Conservation (phyloP, 2,113 vertebrate species). For the Rutilus rutilus region DNA sequence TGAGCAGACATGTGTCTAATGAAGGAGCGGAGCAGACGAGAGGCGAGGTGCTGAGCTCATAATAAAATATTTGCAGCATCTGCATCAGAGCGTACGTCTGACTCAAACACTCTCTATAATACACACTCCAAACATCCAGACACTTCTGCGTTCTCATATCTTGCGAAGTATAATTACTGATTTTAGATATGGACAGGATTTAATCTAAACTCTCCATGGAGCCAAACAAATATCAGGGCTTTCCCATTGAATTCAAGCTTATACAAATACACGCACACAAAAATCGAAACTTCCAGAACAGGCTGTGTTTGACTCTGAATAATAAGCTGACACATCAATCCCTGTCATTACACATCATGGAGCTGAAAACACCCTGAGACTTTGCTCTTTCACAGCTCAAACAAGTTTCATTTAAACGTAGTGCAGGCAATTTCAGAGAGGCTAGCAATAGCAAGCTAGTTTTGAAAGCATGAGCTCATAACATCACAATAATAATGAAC, state of each 20-base stretch:
- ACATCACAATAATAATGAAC: no score
- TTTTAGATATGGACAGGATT: slow-evolving; percentile 30
- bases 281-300: neutral
- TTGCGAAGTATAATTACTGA: slow-evolving; percentile 13
- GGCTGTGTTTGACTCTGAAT: slow-evolving; percentile 3
- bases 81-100: slow-evolving; percentile 5
- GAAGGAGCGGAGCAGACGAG: neutral
- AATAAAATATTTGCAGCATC: slow-evolving; percentile 23
- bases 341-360: no score
- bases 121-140: neutral
- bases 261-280: neutral
- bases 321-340: neutral
- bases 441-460: no score
- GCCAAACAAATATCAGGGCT: slow-evolving; percentile 1
- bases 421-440: no score
- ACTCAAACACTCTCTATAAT: slow-evolving; percentile 12
- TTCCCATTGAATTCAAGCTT: neutral
- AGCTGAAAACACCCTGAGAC: no score
- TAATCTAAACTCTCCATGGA: slow-evolving; percentile 23
- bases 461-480: no score
- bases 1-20: neutral
- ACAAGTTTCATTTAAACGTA: neutral
- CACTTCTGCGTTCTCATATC: slow-evolving; percentile 22
- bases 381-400: neutral
- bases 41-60: neutral